Evolutionary conservation across 2,888 invertebrate species (phyloP).

Genomic region (Malacosoma neustria): DNA sequence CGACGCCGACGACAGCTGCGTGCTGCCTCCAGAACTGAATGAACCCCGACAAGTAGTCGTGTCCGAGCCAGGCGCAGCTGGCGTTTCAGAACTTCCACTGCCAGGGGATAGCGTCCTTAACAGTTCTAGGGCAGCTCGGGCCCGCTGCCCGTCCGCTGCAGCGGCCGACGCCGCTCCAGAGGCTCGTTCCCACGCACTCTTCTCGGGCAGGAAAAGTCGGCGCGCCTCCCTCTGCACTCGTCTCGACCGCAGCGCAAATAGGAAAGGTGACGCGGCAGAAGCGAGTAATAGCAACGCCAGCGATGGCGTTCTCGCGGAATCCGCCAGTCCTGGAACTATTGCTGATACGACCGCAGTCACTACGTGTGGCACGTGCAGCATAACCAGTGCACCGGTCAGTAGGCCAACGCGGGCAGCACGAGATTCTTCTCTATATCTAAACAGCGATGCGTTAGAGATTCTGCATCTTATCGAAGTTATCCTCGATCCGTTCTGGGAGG

Average conservation of each 20-base stretch:
- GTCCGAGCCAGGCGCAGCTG: constrained; percentile 57
- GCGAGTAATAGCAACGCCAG: constrained; percentile 75
- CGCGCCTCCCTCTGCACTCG: constrained; percentile 73
- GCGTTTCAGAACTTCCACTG: constrained; percentile 47
- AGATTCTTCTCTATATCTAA: constrained; percentile 91
- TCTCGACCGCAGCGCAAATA: constrained; percentile 85
- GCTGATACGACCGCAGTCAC: constrained; percentile 44
- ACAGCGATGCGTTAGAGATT: constrained; percentile 88
- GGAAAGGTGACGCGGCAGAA: constrained; percentile 81
- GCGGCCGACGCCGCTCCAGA: constrained; percentile 72
- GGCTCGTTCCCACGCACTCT: constrained; percentile 69
- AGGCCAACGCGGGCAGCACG: constrained; percentile 86
- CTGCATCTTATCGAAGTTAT: constrained; percentile 85
- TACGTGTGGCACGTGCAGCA: constrained; percentile 82
- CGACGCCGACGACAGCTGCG: constrained; percentile 76
- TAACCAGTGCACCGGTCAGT: constrained; percentile 80
- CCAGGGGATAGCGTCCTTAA: constrained; percentile 58
- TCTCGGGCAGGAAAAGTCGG: constrained; percentile 49
- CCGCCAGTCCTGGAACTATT: constrained; percentile 66
- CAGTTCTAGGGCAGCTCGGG: constrained; percentile 57
- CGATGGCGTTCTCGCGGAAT: constrained; percentile 62
- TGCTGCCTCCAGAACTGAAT: constrained; percentile 78
- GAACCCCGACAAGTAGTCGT: constrained; percentile 75
- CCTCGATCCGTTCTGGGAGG: constrained; percentile 68
- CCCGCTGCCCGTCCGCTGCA: constrained; percentile 68